These are phyloP conservation scores for Threskiornis aethiopicus DNA, from an alignment of 2,797 vertebrate genomes.

Conservation along the genomic window DNA sequence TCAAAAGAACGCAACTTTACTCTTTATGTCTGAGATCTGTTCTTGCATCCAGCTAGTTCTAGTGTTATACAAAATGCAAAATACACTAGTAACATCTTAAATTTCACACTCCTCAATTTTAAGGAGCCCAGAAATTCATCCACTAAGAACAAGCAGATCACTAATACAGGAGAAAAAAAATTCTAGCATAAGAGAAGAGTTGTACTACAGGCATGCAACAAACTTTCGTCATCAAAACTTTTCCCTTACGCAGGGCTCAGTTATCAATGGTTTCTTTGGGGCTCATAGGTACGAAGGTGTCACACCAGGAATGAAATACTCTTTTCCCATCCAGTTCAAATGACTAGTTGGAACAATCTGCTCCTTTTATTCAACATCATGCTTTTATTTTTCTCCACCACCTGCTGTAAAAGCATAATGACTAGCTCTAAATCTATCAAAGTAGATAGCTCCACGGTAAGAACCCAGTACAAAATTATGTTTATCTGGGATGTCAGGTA, in stretches of 20 bases:
- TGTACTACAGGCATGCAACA: background rate
- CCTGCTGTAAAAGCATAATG: conserved; percentile 25
- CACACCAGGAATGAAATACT: background rate
- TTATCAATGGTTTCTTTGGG: background rate
- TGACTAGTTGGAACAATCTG: background rate
- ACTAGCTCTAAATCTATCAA: conserved; percentile 18
- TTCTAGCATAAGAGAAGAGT: background rate
- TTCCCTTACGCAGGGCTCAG: background rate
- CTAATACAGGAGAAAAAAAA: background rate
- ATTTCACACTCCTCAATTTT: background rate
- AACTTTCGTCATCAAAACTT: background rate
- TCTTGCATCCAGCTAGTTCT: background rate
- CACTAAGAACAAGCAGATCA: background rate
- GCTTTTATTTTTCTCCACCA: background rate
- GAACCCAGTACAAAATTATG: background rate
- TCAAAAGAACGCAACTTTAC: background rate
- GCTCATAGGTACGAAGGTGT: background rate
- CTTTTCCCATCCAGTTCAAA: background rate
- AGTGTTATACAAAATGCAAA: background rate
- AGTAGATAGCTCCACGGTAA: background rate
- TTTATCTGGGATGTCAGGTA: background rate
- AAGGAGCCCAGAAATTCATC: background rate
- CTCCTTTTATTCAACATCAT: background rate
- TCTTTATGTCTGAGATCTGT: background rate
- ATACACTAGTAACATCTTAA: background rate